A percentile compares a stretch with the other conserved stretches of the same genome.
phyloP scores from a whole-genome alignment of 2,113 vertebrate genomes.

The Motacilla tschutschensis region DNA sequence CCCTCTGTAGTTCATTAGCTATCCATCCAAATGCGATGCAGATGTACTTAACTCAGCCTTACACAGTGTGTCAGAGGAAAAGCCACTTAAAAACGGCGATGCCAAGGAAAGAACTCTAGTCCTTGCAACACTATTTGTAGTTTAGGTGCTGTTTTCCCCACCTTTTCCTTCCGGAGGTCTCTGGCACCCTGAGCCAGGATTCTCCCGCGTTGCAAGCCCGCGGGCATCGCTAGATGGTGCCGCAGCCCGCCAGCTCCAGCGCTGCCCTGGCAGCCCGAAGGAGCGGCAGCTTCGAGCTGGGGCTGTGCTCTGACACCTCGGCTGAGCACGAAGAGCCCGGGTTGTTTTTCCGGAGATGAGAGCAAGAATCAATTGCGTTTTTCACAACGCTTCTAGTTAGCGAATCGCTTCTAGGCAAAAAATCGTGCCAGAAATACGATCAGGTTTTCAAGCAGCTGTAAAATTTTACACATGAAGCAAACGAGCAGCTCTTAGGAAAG shows the following conservation, averaged over 20 bases:
- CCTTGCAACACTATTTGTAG: neutral
- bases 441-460: neutral
- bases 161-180: neutral
- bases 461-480: neutral
- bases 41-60: neutral
- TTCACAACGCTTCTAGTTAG: neutral
- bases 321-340: rapidly evolving
- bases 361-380: neutral
- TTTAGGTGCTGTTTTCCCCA: rapidly evolving
- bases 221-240: conserved; percentile 44
- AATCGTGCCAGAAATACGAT: neutral
- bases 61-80: neutral
- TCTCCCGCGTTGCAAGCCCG: neutral
- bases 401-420: neutral
- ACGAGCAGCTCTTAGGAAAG: neutral
- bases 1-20: neutral
- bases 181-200: neutral
- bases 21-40: neutral
- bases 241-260: neutral
- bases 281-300: rapidly evolving
- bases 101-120: neutral
- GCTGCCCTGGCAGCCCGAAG: rapidly evolving
- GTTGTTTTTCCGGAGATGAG: neutral
- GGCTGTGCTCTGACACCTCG: neutral
- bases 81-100: neutral